Conservation (phyloP, 2,888 invertebrate species). For the Nemapogon koenigi region DNA sequence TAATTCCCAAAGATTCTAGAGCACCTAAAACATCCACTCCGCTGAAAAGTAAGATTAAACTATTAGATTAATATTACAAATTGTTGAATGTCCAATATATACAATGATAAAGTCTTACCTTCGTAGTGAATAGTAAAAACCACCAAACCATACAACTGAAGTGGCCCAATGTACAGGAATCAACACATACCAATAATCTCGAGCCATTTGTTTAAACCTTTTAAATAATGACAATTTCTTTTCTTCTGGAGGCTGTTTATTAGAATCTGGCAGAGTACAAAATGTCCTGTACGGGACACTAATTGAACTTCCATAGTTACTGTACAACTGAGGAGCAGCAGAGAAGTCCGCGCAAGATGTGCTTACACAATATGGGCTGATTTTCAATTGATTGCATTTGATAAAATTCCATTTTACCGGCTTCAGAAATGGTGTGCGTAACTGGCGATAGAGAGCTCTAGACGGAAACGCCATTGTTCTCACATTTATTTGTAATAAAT, state of each 20-base stretch:
- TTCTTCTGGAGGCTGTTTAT: conserved; percentile 17
- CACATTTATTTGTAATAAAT: conserved; percentile 1
- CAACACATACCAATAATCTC: conserved; percentile 96
- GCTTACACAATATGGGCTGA: not conserved
- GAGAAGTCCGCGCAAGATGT: too few relatives aligned
- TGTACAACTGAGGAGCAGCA: too few relatives aligned
- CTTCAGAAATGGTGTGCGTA: conserved; percentile 33
- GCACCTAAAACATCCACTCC: conserved; percentile 88
- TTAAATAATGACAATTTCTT: conserved; percentile 72
- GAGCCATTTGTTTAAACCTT: conserved; percentile 89
- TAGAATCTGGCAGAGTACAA: too few relatives aligned
- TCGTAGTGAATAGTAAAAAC: conserved; percentile 85
- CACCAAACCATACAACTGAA: conserved; percentile 86
- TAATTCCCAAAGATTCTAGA: conserved; percentile 78
- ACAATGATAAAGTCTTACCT: conserved; percentile 66
- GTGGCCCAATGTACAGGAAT: conserved; percentile 92
- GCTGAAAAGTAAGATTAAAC: conserved; percentile 63
- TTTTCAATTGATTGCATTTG: conserved; percentile 18
- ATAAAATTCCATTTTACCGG: conserved; percentile 37
- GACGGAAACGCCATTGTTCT: conserved; percentile 33
- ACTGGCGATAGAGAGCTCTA: conserved; percentile 35
- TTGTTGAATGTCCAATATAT: conserved; percentile 3
- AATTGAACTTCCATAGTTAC: too few relatives aligned
- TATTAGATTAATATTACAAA: conserved; percentile 5
- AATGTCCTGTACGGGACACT: too few relatives aligned